Evolutionary conservation across 2,113 vertebrate genomes (phyloP), one percentile per base, ranked within the genome.

Genomic region (Otis tarda): DNA sequence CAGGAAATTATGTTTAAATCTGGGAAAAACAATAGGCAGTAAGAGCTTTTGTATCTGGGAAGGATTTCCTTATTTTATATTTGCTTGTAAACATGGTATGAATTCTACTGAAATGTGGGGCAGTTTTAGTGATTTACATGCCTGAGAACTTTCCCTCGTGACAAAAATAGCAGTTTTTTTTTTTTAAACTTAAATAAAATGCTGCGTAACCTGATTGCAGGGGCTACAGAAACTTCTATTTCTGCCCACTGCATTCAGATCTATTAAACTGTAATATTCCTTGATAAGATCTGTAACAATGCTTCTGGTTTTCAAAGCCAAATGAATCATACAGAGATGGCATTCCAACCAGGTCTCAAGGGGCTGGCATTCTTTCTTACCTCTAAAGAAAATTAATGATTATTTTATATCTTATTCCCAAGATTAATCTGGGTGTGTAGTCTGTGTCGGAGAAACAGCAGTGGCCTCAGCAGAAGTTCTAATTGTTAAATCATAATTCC

Each of bases 1-100:
- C 53, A 90, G 94, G 80, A 92, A 93, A 50, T 20, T 0, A 41
- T 49, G 24, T 24, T 74, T 63, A 68, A 89, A 81, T 83, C 73
- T 92, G 35, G 16, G 33, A 17, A 75, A 87, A 87, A 83, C 88
- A 95, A 59, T 78, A 87, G 81, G 59, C 52, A 68, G 39, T 39
- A 59, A 77, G 7, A 94, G 71, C 37, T 81, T 94, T 90, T 68
- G 35, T 86, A 86, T 90, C 93, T 93, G 88, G 49, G 83, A 96
- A 91, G 92, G 85, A 89, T 86, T 92, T 94, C 86, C 73, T 71
- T 92, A 70, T 81, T 93, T 94, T 83, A 75, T 81, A 60, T 61
- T 78, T 86, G 53, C 61, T 74, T 75, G 43, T 86, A 93, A 93
- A 80, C 60, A 81, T 86, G 68, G 69, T 47, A 39, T 31, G 83